Percentiles rank a stretch among this genome's conserved stretches.
Conservation (phyloP, 2,797 vertebrate species). For the Lophotriccus pileatus region DNA sequence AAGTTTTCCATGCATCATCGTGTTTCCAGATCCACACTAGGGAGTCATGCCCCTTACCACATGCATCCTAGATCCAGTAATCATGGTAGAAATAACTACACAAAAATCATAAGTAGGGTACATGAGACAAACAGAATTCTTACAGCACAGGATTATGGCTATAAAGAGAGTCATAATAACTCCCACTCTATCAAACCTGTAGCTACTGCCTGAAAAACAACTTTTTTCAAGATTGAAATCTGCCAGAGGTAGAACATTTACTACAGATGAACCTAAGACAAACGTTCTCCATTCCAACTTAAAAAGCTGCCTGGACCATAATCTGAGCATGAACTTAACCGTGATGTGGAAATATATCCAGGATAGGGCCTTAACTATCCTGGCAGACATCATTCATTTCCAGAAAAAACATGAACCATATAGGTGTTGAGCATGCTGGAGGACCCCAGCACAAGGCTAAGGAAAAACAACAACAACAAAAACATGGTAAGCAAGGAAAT, state of each 20-base stretch:
- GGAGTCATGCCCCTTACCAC: neutral
- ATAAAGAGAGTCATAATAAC: neutral
- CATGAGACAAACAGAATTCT: conserved; percentile 12
- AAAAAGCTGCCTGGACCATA: neutral
- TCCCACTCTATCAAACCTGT: neutral
- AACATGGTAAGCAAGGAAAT: neutral
- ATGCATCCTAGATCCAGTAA: neutral
- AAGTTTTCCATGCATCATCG: neutral
- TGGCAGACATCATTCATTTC: neutral
- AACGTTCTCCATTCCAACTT: neutral
- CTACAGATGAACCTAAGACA: neutral
- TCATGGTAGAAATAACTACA: conserved; percentile 4
- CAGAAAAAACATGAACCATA: neutral
- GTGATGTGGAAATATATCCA: neutral
- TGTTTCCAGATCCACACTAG: neutral
- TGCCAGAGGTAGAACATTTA: neutral
- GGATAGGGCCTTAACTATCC: neutral
- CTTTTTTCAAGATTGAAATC: neutral
- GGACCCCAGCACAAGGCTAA: neutral
- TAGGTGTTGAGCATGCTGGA: neutral
- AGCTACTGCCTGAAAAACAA: neutral
- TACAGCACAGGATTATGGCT: neutral
- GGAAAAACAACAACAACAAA: neutral
- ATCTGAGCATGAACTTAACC: neutral
- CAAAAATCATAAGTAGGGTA: neutral